A percentile compares a stretch with the other conserved stretches of the same genome.
phyloP scores from a whole-genome alignment of 2,888 invertebrate species.

The Oxycera nigricornis region DNA sequence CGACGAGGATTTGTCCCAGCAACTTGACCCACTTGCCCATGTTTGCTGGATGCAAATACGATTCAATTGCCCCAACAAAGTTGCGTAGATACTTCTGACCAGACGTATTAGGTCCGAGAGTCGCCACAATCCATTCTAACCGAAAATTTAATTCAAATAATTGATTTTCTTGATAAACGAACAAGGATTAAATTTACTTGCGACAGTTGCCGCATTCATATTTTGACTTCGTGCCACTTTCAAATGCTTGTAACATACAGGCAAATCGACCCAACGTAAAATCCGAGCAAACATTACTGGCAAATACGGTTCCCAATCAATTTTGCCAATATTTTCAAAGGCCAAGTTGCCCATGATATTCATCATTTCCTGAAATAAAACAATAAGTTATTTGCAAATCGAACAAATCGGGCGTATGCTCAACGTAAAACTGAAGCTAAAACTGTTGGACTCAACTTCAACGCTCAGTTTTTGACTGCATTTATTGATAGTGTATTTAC shows the following conservation, averaged over 20 bases:
- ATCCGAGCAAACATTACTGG: slow-evolving; percentile 78
- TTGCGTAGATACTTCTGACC: slow-evolving; percentile 77
- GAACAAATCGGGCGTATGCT: neutral
- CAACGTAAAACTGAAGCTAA: neutral
- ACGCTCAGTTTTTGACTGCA: too few relatives aligned
- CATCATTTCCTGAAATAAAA: slow-evolving; percentile 69
- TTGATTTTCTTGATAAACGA: neutral
- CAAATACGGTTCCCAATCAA: slow-evolving; percentile 87
- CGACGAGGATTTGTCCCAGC: slow-evolving; percentile 72
- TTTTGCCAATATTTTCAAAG: slow-evolving; percentile 76
- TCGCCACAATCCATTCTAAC: slow-evolving; percentile 66
- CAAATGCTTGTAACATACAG: slow-evolving; percentile 76
- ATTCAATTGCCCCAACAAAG: slow-evolving; percentile 82
- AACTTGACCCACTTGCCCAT: slow-evolving; percentile 79
- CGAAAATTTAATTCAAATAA: neutral
- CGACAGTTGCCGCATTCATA: slow-evolving; percentile 52
- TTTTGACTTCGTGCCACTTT: slow-evolving; percentile 66
- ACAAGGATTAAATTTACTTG: slow-evolving; percentile 41
- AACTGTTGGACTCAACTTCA: too few relatives aligned
- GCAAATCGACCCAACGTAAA: slow-evolving; percentile 77
- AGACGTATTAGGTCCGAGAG: slow-evolving; percentile 71
- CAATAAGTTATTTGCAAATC: neutral
- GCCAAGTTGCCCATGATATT: slow-evolving; percentile 77
- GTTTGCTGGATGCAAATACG: slow-evolving; percentile 91
- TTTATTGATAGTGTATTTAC: too few relatives aligned